Conservation (phyloP, 2,797 vertebrate genomes). For the Brotula barbata region DNA sequence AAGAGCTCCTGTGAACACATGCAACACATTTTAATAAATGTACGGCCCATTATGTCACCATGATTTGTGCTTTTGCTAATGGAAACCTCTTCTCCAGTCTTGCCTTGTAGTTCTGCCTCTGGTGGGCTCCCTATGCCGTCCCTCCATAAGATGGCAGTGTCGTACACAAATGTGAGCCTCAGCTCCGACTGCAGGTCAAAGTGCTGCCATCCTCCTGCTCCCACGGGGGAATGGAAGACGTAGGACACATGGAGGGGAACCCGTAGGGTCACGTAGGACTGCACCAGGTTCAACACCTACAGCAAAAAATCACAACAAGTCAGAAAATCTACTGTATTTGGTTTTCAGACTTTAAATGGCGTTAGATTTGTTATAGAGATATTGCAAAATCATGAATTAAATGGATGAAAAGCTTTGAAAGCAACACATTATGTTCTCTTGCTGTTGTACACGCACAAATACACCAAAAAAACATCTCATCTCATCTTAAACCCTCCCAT, state of each 20-base stretch:
- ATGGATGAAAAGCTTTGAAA: no score
- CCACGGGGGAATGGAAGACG: conserved; percentile 93
- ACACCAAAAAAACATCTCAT: no score
- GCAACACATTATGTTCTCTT: neutral
- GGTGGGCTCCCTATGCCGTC: conserved; percentile 93
- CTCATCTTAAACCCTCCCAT: no score
- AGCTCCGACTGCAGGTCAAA: conserved; percentile 95
- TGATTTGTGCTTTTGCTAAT: neutral
- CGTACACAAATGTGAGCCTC: conserved; percentile 94
- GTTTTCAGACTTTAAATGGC: neutral
- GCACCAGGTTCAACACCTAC: conserved; percentile 94
- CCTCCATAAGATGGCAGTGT: conserved; percentile 97
- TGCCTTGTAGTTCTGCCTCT: conserved; percentile 91
- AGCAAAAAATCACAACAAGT: conserved; percentile 7
- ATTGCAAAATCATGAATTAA: no score
- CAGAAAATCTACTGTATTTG: neutral
- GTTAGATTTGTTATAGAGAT: neutral
- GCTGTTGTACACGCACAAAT: neutral
- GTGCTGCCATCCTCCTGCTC: conserved; percentile 93
- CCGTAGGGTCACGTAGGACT: conserved; percentile 93
- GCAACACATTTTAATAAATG: neutral
- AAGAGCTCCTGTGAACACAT: conserved; percentile 82
- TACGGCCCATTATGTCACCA: no score
- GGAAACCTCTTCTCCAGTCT: conserved; percentile 4
- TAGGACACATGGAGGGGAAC: conserved; percentile 94